phyloP scores from a whole-genome alignment of 2,113 vertebrate species.

The Noturus placidus region DNA sequence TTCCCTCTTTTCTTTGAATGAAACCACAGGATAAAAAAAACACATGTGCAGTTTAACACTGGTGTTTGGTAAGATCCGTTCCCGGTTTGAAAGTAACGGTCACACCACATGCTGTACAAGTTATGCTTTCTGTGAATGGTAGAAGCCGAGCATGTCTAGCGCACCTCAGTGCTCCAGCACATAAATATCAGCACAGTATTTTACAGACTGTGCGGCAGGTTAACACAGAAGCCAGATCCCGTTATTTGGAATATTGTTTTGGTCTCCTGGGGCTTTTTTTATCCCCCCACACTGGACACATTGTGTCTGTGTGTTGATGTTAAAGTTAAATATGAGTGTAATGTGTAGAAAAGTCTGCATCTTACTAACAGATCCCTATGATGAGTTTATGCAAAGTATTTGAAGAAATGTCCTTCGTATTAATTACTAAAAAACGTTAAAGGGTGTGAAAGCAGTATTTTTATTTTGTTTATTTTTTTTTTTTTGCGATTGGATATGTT shows the following conservation, averaged over 20 bases:
- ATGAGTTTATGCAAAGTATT: neutral
- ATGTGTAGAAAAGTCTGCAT: neutral
- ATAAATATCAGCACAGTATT: neutral
- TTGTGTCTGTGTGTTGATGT: neutral
- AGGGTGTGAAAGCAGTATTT: neutral
- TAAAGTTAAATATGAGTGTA: neutral
- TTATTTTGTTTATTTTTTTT: neutral
- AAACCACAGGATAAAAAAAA: neutral
- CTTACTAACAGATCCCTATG: neutral
- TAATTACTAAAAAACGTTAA: neutral
- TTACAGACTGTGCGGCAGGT: constrained; percentile 1
- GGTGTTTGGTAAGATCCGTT: neutral
- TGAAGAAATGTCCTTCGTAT: neutral
- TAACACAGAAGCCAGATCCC: neutral
- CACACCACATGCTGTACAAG: neutral
- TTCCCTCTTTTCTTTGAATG: constrained; percentile 42
- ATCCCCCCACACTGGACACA: neutral
- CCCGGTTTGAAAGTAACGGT: neutral
- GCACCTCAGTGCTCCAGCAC: neutral
- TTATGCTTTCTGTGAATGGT: neutral
- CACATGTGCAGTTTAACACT: neutral
- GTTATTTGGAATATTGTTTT: neutral
- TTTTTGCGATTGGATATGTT: neutral
- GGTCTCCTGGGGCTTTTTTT: neutral
- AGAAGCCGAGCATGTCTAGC: neutral